A percentile compares a stretch with the other conserved stretches of the same genome.
phyloP scores from a whole-genome alignment of 2,113 vertebrate species.

The Notechis scutatus region DNA sequence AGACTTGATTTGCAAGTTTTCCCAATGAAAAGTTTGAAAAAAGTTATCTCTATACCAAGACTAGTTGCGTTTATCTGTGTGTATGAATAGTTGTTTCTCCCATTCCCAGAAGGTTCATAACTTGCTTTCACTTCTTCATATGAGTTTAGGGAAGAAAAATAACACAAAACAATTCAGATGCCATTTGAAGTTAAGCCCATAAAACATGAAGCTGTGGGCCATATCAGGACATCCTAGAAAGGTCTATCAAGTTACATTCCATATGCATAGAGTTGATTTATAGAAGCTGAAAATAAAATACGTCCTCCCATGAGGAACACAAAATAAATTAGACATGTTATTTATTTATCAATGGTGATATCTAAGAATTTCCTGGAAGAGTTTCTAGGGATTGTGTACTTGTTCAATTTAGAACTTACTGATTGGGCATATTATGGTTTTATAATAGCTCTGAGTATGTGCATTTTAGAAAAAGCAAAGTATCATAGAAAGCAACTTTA shows the following conservation, averaged over 20 bases:
- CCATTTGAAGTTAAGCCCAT: constrained; percentile 57
- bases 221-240: constrained; percentile 53
- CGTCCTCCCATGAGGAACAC: background rate
- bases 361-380: constrained; percentile 36
- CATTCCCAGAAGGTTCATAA: background rate
- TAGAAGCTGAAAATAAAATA: constrained; percentile 37
- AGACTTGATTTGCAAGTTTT: constrained; percentile 22
- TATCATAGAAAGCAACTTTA: constrained; percentile 50
- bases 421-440: background rate
- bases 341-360: constrained; percentile 16
- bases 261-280: constrained; percentile 50
- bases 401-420: background rate
- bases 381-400: background rate
- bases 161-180: constrained; percentile 39
- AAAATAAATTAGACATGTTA: constrained; percentile 12
- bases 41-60: background rate
- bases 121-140: background rate
- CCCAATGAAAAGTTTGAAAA: background rate
- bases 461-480: constrained; percentile 31
- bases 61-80: background rate
- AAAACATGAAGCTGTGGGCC: constrained; percentile 57
- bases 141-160: constrained; percentile 42
- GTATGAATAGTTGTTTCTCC: constrained; percentile 6
- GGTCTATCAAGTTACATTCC: constrained; percentile 35
- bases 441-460: background rate